Base-by-base conservation (phyloP, 2,888 invertebrate species). In the Zonitis immaculata region DNA sequence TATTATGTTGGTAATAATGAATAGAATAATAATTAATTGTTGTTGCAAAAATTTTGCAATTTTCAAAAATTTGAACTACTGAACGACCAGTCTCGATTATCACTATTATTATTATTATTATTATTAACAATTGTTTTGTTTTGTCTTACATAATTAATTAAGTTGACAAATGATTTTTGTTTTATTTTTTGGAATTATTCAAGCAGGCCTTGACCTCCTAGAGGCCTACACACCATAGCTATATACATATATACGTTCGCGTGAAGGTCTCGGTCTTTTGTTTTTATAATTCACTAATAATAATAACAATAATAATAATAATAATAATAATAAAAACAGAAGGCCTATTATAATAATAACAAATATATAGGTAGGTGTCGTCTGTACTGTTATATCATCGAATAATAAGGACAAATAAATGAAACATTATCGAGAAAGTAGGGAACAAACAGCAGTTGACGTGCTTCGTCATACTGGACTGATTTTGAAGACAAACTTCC, bases 201-300 rank as follows among this genome's bases (percentile, higher is more conserved):
- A 26, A 44, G 49, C 30, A 44, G 44, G 35, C 49, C 49, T 49
- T 49, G 49, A 49, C 49, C 49, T 30, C 30, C 12, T 44, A 22
- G 22, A 22, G 39, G 14, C 26, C n/a, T n/a, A n/a, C n/a, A n/a
- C n/a, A n/a, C n/a, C n/a, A n/a, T n/a, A n/a, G n/a, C n/a, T n/a
- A n/a, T n/a, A n/a, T n/a, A n/a, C n/a, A n/a, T n/a, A n/a, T n/a
- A n/a, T 26, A 14, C 16, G 26, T 42, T 42, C 25, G 49, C 43
- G 30, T 25, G 49, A 49, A 49, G 49, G 49, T 49, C 49, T 49
- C 43, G 44, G 49, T 44, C 44, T 28, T 22, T n/a, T 7, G 43
- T 42, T 14, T 42, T 25, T 3, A 22, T 11, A n/a, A 43, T 26
- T 25, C 16, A 9, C 8, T 5, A 26, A 6, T n/a, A n/a, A n/a